Conservation (phyloP, 1,140 invertebrate genomes). For the Meloidogyne floridensis region DNA sequence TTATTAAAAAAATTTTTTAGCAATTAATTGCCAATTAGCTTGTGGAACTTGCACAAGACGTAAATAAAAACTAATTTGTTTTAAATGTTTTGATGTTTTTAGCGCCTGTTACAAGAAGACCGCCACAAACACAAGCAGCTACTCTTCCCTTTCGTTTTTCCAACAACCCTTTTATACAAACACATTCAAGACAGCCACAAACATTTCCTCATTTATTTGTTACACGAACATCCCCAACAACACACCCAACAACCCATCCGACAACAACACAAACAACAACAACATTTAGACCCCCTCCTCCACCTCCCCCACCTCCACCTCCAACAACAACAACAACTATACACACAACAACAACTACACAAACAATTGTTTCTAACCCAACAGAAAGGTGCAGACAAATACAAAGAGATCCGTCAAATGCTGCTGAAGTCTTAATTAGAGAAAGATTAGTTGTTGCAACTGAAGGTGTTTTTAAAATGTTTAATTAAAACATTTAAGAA, state of each 20-base stretch:
- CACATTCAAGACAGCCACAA: background rate
- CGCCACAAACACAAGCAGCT: background rate
- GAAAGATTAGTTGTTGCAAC: constrained; percentile 54
- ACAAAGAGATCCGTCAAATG: constrained; percentile 53
- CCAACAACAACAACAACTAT: constrained; percentile 24
- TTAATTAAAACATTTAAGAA: background rate
- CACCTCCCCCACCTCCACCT: constrained; percentile 28
- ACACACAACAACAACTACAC: constrained; percentile 11
- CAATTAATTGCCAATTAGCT: constrained; percentile 59
- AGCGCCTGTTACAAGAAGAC: background rate
- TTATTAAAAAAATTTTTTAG: background rate
- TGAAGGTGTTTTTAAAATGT: constrained; percentile 45
- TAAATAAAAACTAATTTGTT: constrained; percentile 21
- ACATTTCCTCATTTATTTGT: background rate
- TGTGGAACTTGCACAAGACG: constrained; percentile 53
- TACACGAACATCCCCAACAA: constrained; percentile 10
- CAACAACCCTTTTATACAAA: background rate
- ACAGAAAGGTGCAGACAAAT: constrained; percentile 59
- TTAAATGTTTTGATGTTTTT: background rate
- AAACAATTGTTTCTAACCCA: constrained; percentile 30
- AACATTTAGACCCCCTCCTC: constrained; percentile 20
- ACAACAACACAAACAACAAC: constrained; percentile 20
- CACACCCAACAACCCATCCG: constrained; percentile 20
- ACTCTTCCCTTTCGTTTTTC: background rate
- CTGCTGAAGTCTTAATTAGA: constrained; percentile 59